A percentile compares a stretch with the other conserved stretches of the same genome.
Conservation (phyloP, 2,113 vertebrate genomes). For the Entelurus aequoreus region DNA sequence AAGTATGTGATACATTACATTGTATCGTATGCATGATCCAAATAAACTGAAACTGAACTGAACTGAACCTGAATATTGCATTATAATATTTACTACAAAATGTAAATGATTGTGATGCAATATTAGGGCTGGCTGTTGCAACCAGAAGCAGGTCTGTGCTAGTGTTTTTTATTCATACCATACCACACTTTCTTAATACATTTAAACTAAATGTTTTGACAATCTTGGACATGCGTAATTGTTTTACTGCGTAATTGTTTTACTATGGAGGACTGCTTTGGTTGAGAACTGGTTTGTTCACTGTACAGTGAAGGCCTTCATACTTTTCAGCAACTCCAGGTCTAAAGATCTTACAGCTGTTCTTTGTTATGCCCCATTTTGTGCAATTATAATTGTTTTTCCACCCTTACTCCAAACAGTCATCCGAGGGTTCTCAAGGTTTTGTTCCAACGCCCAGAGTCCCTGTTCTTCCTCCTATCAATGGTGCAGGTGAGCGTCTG, state of each 20-base stretch:
- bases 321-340: conserved; percentile 4
- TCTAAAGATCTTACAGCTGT: background rate
- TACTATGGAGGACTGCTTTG: background rate
- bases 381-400: conserved; percentile 18
- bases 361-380: conserved; percentile 18
- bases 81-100: no score
- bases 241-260: conserved; percentile 1
- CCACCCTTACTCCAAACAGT: conserved; percentile 32
- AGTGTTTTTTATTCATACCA: no score
- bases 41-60: no score
- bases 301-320: conserved; percentile 14
- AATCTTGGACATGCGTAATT: background rate
- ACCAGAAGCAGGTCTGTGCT: no score
- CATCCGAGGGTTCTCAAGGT: conserved; percentile 56
- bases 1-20: no score
- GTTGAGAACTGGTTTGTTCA: conserved; percentile 61
- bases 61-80: no score
- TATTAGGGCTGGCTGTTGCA: no score
- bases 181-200: no score
- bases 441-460: conserved; percentile 74
- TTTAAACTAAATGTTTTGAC: background rate
- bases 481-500: conserved; percentile 57
- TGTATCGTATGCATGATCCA: no score
- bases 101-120: no score
- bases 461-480: conserved; percentile 56